Evolutionary conservation across 2,797 vertebrate genomes (phyloP).

Genomic region (Mus minutoides): DNA sequence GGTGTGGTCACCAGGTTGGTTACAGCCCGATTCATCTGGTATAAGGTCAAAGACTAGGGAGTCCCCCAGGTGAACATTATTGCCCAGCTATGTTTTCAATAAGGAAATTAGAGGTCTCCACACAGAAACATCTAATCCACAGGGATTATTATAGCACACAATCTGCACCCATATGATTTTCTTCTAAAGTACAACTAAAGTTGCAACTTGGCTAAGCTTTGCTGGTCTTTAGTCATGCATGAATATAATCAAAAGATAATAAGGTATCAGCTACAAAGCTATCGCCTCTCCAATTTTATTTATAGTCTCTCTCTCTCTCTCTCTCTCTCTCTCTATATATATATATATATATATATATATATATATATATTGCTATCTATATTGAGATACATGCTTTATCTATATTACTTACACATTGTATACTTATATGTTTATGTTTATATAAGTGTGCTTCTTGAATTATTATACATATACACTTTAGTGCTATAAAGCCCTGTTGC

Average conservation of each 20-base stretch:
- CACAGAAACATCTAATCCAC: neutral
- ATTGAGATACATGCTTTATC: neutral
- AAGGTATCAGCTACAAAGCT: neutral
- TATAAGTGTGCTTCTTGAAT: neutral
- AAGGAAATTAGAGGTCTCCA: slow-evolving; percentile 2
- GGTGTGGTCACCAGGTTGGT: neutral
- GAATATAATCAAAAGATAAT: neutral
- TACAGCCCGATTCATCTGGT: neutral
- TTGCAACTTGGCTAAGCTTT: slow-evolving; percentile 3
- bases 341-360: too few relatives aligned
- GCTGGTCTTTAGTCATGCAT: neutral
- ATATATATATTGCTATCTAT: neutral
- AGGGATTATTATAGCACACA: neutral
- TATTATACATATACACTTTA: neutral
- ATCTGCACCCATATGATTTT: slow-evolving; percentile 15
- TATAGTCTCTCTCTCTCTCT: neutral
- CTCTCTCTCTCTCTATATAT: neutral
- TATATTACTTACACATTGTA: neutral
- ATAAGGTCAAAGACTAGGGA: neutral
- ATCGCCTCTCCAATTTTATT: neutral
- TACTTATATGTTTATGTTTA: neutral
- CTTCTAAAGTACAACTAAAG: slow-evolving; percentile 43
- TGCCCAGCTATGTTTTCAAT: neutral
- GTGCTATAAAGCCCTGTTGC: neutral
- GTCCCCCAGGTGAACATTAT: neutral